Evolutionary conservation across 2,797 vertebrate genomes (phyloP).

Genomic region (Manis pentadactyla): DNA sequence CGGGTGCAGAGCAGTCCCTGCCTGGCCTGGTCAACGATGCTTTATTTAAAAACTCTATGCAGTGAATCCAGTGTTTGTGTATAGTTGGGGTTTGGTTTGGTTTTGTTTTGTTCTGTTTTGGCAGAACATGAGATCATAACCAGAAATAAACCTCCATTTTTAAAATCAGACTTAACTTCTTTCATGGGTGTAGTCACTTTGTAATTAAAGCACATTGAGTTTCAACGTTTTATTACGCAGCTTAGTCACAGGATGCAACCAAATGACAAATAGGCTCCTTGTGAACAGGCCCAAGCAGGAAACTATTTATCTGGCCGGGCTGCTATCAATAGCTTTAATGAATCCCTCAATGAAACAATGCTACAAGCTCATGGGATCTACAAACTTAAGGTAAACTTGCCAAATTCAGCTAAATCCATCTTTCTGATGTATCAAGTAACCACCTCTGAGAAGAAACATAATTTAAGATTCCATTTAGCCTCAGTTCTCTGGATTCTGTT

Average conservation of each 20-base stretch:
- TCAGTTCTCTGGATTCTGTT: neutral
- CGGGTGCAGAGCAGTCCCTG: neutral
- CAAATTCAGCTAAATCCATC: slow-evolving; percentile 3
- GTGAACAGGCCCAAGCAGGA: slow-evolving; percentile 63
- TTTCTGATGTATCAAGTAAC: slow-evolving; percentile 12
- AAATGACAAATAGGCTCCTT: slow-evolving; percentile 65
- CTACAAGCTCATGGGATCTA: neutral
- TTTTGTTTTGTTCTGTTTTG: slow-evolving; percentile 72
- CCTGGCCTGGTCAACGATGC: slow-evolving; percentile 18
- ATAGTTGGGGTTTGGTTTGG: neutral
- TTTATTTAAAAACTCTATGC: slow-evolving; percentile 60
- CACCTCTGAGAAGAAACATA: neutral
- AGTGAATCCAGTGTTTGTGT: slow-evolving; percentile 69
- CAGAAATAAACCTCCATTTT: slow-evolving; percentile 84
- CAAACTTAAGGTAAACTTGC: neutral
- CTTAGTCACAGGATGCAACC: slow-evolving; percentile 61
- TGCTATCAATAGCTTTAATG: slow-evolving; percentile 58
- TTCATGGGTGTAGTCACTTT: slow-evolving; percentile 79
- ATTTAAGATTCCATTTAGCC: neutral
- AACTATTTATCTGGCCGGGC: slow-evolving; percentile 46
- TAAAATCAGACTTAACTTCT: slow-evolving; percentile 82
- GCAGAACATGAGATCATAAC: slow-evolving; percentile 84
- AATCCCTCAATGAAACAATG: slow-evolving; percentile 57
- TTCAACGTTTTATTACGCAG: slow-evolving; percentile 65
- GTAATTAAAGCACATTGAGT: slow-evolving; percentile 71